phyloP scores from a whole-genome alignment of 2,113 vertebrate genomes.

The Thermophis baileyi region DNA sequence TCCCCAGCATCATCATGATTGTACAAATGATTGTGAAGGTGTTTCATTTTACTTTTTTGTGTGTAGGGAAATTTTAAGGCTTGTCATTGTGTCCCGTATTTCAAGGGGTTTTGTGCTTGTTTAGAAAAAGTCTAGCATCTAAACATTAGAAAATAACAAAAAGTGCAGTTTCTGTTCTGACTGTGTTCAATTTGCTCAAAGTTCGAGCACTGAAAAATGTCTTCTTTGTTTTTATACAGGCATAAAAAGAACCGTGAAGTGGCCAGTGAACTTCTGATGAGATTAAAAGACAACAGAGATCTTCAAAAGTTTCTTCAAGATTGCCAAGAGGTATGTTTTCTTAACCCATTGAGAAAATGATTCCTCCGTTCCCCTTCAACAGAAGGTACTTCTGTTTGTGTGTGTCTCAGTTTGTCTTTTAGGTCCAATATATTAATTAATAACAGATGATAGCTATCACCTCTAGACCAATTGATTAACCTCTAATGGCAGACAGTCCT shows the following conservation, averaged over 20 bases:
- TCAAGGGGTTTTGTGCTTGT: background rate
- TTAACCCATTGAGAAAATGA: background rate
- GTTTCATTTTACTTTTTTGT: background rate
- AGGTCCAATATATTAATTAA: background rate
- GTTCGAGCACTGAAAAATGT: background rate
- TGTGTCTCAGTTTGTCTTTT: background rate
- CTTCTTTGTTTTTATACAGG: constrained; percentile 63
- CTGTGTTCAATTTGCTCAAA: background rate
- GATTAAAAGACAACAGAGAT: constrained; percentile 95
- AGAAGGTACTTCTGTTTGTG: background rate
- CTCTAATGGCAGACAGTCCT: background rate
- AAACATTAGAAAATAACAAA: background rate
- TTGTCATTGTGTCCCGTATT: background rate
- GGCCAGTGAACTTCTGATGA: constrained; percentile 89
- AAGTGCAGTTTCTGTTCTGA: background rate
- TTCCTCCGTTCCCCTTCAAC: background rate
- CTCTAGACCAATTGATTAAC: background rate
- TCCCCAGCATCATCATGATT: no score
- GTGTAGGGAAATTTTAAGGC: background rate
- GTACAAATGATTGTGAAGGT: background rate
- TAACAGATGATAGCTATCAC: background rate
- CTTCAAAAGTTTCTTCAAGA: constrained; percentile 97
- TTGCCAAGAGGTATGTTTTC: constrained; percentile 86
- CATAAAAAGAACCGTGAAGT: constrained; percentile 93
- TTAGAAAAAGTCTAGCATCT: background rate